A percentile compares a stretch with the other conserved stretches of the same genome.
Evolutionary conservation across 1,140 invertebrate species (phyloP).

Genomic region (Drosophila truncata): DNA sequence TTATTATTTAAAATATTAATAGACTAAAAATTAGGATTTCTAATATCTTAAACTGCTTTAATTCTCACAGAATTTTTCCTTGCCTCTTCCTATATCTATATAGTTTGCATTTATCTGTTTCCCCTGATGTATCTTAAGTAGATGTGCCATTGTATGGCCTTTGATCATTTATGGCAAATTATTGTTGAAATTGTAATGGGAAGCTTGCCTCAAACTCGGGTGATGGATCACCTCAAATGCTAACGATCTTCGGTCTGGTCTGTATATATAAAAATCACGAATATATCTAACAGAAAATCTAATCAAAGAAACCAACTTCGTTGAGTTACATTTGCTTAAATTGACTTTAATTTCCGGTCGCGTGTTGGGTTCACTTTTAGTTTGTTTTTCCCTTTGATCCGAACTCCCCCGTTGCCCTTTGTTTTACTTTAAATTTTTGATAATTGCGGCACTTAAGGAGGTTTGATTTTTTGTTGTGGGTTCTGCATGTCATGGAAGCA

Average conservation of each 20-base stretch:
- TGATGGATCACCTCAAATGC: constrained; percentile 38
- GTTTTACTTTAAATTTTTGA: constrained; percentile 72
- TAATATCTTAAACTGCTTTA: background rate
- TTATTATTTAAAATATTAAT: too few relatives aligned
- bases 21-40: background rate
- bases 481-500: constrained; percentile 75
- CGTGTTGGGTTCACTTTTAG: constrained; percentile 56
- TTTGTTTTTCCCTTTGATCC: constrained; percentile 6
- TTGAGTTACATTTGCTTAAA: constrained; percentile 69
- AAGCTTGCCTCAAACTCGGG: constrained; percentile 18
- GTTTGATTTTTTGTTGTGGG: constrained; percentile 36
- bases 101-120: constrained; percentile 26
- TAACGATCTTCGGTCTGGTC: constrained; percentile 38
- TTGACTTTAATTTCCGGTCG: constrained; percentile 81
- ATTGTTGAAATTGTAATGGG: constrained; percentile 44
- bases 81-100: constrained; percentile 14
- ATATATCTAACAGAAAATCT: constrained; percentile 40
- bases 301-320: constrained; percentile 58
- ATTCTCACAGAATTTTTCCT: background rate
- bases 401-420: constrained; percentile 12
- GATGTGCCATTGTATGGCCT: constrained; percentile 41
- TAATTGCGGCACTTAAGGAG: constrained; percentile 71
- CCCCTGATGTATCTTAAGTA: background rate
- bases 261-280: constrained; percentile 26
- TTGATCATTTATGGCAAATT: constrained; percentile 74